Evolutionary conservation across 2,888 invertebrate genomes (phyloP), one percentile per base, ranked within the genome.

Genomic region (Cistogaster globosa): DNA sequence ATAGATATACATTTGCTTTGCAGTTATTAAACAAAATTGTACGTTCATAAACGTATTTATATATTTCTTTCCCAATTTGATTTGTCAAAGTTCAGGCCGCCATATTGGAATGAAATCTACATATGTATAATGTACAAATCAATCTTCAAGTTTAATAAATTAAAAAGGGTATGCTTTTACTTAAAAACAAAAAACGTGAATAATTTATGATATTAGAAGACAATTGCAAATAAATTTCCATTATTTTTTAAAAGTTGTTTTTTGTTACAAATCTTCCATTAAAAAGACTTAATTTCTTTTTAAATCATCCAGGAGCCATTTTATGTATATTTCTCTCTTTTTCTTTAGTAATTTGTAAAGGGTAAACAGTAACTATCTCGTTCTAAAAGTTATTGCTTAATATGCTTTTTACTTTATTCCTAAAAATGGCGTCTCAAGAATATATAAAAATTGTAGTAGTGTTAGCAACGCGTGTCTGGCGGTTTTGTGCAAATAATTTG

Each of bases 81-180:
- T 53, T 82, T 85, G 78, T 83, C 85, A 85, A 85, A 85, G 78
- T 83, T 85, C 85, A 76, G 75, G 75, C 78, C 85, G 85, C 85
- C 85, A 85, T 85, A 83, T 85, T 85, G 85, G 85, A 78, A 83
- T 78, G 57, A 77, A 80, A n/a, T 48, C 0, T 42, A 14, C 2
- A 32, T 32, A 32, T 14, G 14, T 51, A 76, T 38, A 57, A 45
- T 26, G 20, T 79, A 48, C 36, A 60, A 51, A 55, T 76, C 72
- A 71, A 67, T 71, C 75, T 77, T 74, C 63, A 77, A 32, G 2
- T 74, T 16, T 11, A 45, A 20, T 71, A 32, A 6, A 32, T 32
- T 32, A 32, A 32, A 32, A 32, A 32, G 0, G 6, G 6, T 32
- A 26, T 26, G 26, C 4, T 26, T 26, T 26, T 26, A 32, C 6